These are phyloP conservation scores for Geotrypetes seraphini DNA, from an alignment of 2,797 vertebrate species.

Conservation along the genomic window DNA sequence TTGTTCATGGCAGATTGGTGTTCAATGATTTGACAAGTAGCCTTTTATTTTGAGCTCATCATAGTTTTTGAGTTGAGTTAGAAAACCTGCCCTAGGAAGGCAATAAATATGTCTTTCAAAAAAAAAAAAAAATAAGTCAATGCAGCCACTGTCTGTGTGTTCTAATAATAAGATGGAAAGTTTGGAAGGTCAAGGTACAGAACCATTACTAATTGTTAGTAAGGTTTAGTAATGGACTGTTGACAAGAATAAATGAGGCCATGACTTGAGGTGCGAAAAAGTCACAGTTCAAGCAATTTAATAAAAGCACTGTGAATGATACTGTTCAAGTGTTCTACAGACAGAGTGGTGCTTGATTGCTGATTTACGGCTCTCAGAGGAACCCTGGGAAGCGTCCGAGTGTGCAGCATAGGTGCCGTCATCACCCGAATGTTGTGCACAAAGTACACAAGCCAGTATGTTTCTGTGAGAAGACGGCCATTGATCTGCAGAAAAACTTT, in stretches of 20 bases:
- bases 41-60: constrained; percentile 12
- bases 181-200: constrained; percentile 1
- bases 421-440: no score
- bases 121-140: no score
- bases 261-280: no score
- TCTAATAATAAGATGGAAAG: constrained; percentile 12
- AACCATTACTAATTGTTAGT: neutral
- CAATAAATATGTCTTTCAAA: neutral
- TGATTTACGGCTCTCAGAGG: no score
- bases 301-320: neutral
- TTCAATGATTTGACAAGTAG: constrained; percentile 7
- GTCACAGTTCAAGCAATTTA: neutral
- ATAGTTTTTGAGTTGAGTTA: constrained; percentile 7
- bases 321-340: no score
- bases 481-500: no score
- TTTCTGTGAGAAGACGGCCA: no score
- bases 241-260: neutral
- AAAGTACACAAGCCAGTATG: no score
- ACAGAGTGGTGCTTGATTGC: no score
- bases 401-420: no score
- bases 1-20: constrained; percentile 2
- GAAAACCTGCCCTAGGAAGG: constrained; percentile 1
- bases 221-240: neutral
- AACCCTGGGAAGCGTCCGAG: no score
- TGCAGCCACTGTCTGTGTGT: neutral